phyloP scores from a whole-genome alignment of 2,888 invertebrate species.

The Lepidocyrtoides sp. region DNA sequence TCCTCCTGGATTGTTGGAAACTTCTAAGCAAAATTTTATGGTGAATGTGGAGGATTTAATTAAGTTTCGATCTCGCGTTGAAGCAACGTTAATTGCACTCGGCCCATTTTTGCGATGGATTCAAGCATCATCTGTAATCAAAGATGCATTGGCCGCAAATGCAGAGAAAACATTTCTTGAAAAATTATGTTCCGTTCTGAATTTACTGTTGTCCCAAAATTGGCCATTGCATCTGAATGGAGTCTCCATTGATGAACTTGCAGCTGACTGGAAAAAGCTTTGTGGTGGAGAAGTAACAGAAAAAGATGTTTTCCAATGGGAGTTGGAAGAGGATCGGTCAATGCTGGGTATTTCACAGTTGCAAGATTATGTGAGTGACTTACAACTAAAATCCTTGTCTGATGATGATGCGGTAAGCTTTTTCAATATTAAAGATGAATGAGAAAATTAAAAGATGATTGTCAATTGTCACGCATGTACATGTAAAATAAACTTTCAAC shows the following conservation, averaged over 20 bases:
- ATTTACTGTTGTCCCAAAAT: conserved; percentile 79
- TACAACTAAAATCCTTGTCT: conserved; percentile 20
- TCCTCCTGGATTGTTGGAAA: neutral
- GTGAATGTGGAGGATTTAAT: conserved; percentile 78
- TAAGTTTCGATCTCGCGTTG: conserved; percentile 78
- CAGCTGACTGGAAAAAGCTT: conserved; percentile 67
- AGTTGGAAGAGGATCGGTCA: conserved; percentile 83
- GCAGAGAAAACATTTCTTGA: conserved; percentile 82
- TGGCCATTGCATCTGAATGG: conserved; percentile 74
- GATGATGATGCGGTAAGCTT: conserved; percentile 44
- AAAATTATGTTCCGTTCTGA: conserved; percentile 80
- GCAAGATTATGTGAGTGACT: conserved; percentile 48
- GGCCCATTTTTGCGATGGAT: conserved; percentile 83
- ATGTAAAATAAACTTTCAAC: no score
- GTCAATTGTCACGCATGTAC: no score
- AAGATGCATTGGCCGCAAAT: conserved; percentile 83
- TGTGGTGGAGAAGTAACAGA: neutral
- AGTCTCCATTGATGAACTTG: conserved; percentile 28
- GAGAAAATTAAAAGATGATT: no score
- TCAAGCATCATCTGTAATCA: conserved; percentile 81
- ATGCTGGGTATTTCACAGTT: conserved; percentile 79
- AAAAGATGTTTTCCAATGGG: conserved; percentile 69
- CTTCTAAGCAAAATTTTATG: conserved; percentile 52
- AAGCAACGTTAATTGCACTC: conserved; percentile 80
- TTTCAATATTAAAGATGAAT: neutral